Percentiles rank a stretch among this genome's conserved stretches.
Conservation (phyloP, 2,888 invertebrate species). For the Amblyteles armatorius region DNA sequence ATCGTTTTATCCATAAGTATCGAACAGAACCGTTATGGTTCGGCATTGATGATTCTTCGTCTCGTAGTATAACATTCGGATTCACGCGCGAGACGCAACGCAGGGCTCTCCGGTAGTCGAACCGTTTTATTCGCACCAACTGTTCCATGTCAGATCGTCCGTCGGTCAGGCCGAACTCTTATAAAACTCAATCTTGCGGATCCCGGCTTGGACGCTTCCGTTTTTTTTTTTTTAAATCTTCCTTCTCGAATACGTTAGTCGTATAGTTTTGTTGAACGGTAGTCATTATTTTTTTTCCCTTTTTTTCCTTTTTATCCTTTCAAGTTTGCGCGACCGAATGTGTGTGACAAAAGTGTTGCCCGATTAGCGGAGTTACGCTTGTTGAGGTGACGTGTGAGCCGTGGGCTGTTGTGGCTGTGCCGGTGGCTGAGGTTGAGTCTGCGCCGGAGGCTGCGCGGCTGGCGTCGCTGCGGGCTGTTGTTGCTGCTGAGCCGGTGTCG, state of each 20-base stretch:
- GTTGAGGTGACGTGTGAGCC: constrained; percentile 82
- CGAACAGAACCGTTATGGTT: background rate
- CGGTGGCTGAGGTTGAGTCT: constrained; percentile 69
- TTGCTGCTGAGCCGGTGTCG: constrained; percentile 73
- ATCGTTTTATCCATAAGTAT: background rate
- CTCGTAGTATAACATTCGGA: background rate
- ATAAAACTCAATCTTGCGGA: constrained; percentile 19
- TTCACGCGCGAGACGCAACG: background rate
- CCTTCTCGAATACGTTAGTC: background rate
- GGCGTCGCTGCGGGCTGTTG: constrained; percentile 61
- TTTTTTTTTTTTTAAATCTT: background rate
- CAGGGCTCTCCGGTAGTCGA: background rate
- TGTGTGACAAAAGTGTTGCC: constrained; percentile 38
- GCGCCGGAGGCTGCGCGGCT: constrained; percentile 94
- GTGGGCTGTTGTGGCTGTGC: constrained; percentile 75
- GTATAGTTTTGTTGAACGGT: constrained; percentile 9
- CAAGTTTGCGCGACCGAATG: constrained; percentile 31
- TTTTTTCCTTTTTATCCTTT: background rate
- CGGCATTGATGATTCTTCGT: constrained; percentile 3
- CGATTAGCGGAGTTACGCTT: constrained; percentile 74
- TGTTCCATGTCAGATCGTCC: constrained; percentile 5
- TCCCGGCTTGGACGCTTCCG: background rate
- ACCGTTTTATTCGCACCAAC: background rate
- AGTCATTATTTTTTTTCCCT: constrained; percentile 5
- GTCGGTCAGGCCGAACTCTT: constrained; percentile 9